Percentiles rank a stretch among this genome's conserved stretches.
Conservation (phyloP, 2,797 vertebrate genomes). For the Onychomys arenicola region DNA sequence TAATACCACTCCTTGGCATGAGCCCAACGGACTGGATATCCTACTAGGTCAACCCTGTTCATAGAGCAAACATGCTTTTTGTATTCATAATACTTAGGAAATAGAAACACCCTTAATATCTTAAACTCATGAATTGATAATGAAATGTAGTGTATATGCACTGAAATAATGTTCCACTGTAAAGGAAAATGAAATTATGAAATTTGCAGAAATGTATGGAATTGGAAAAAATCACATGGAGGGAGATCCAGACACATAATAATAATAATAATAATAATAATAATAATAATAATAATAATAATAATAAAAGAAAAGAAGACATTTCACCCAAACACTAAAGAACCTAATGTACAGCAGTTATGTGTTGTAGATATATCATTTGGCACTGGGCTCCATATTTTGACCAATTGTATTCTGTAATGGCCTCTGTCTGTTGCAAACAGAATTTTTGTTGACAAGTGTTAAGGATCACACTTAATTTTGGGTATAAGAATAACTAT, state of each 20-base stretch:
- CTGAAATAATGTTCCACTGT: not conserved
- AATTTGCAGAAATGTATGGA: not conserved
- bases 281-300: too few relatives aligned
- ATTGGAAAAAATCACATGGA: not conserved
- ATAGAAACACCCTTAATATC: not conserved
- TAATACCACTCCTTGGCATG: not conserved
- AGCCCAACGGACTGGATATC: not conserved
- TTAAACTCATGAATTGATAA: not conserved
- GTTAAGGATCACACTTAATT: too few relatives aligned
- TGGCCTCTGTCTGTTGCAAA: too few relatives aligned
- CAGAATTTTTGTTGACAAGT: too few relatives aligned
- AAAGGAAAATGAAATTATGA: not conserved
- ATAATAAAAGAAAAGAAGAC: too few relatives aligned
- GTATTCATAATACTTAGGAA: not conserved
- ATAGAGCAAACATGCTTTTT: not conserved
- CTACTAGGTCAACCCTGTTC: not conserved
- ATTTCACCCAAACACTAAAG: too few relatives aligned
- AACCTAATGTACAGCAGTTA: too few relatives aligned
- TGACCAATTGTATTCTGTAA: too few relatives aligned
- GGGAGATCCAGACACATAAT: not conserved
- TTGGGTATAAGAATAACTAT: too few relatives aligned
- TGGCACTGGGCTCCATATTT: too few relatives aligned
- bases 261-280: too few relatives aligned
- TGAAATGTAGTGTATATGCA: not conserved
- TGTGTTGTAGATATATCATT: too few relatives aligned